Base-by-base conservation (phyloP, 2,888 invertebrate species). In the Dasysyrphus tricinctus region DNA sequence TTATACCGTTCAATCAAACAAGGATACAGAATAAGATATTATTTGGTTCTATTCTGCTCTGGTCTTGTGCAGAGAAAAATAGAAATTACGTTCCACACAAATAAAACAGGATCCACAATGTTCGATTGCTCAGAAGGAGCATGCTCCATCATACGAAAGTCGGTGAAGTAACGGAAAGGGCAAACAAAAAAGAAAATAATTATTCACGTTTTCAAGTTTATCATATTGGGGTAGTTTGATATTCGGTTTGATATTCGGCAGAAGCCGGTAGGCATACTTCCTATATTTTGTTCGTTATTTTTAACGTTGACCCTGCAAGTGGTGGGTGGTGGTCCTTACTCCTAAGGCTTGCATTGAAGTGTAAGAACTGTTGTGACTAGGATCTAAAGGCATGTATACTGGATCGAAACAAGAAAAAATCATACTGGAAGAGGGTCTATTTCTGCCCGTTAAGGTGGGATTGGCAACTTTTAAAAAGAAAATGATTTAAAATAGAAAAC, bases 51-150 rank as follows among this genome's bases (percentile, higher is more conserved):
- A 3, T 24, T 24, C 2, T 24, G 24, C 24, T 34, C 2, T 56
- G 32, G 32, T 56, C n/a, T 34, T 5, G 5, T 57, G 34, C 32
- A 59, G 39, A 37, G 16, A 19, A 12, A 14, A 6, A 39, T 12
- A 59, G 19, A 39, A 34, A 2, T 39, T 12, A 59, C 11, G 37
- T 59, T 59, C 59, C 57, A 57, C 37, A 37, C n/a, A n/a, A 57
- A 34, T 9, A 34, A 57, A 57, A 57, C 6, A 57, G 19, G 37
- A 19, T 57, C 57, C 59, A 56, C 56, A 57, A 14, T 7, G 37
- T 37, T 59, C 5, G 59, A 39, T 14, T 59, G 19, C 19, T 59
- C 19, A 39, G 57, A 57, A 16, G 39, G 59, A 59, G 59, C 59
- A 59, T 59, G 59, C 59, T 59, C 59, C 39, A 24, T 59, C 39